Evolutionary conservation across 2,888 invertebrate genomes (phyloP), one percentile per base, ranked within the genome.

Genomic region (Pterobdella sp.): DNA sequence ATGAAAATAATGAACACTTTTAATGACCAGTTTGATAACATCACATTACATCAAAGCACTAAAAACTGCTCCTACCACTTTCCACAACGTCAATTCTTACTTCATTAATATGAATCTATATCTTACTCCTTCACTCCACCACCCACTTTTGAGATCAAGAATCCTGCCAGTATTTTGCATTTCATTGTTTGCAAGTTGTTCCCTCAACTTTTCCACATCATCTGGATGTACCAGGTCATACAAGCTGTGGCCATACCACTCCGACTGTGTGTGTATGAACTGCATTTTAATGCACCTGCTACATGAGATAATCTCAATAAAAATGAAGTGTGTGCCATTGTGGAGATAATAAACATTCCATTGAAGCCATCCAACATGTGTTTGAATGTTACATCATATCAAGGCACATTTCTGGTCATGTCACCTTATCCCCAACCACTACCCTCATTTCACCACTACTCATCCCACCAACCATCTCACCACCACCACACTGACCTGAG

Each of bases 201-300:
- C 98, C 63, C 95, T 87, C 67, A 98, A 94, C 80, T 88, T 88
- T 81, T 97, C 96, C 37, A 93, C 90, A 84, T 98, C 98, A 82
- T 98, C 98, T 0, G 95, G 94, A 85, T 98, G 98, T 68, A 99
- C 89, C 85, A 96, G 90, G 80, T 97, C 94, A 84, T 91, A 96
- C 74, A 99, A 72, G 83, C 93, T 93, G 67, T 93, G 81, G 56
- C 94, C 94, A 84, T 94, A 94, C 96, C 97, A 97, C 81, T 98
- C 97, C 82, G 91, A 92, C 88, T 90, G 84, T 74, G 85, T 84
- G 49, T 74, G 76, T 49, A 67, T 29, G n/a, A n/a, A n/a, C n/a
- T n/a, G n/a, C n/a, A n/a, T n/a, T n/a, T n/a, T n/a, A n/a, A n/a
- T n/a, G n/a, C n/a, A n/a, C 1, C 1, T 29, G 42, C 72, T 72